Evolutionary conservation across 2,888 invertebrate genomes (phyloP).

Genomic region (Eucera pruinosa): DNA sequence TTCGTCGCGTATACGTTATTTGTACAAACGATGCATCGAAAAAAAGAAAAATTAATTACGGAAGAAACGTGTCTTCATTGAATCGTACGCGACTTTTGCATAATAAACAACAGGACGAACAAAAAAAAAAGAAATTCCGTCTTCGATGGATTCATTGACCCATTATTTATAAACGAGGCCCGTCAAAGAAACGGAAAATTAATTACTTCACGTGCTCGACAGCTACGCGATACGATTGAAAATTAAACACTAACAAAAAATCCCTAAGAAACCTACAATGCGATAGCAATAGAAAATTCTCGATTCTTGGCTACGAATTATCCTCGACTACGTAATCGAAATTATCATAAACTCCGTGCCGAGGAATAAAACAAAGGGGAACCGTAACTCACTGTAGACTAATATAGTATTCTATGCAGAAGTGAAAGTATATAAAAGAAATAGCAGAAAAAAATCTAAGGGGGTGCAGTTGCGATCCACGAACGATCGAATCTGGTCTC

Average conservation of each 20-base stretch:
- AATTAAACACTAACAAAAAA: background rate
- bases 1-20: too few species aligned
- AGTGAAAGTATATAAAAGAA: constrained; percentile 8
- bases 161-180: background rate
- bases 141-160: too few species aligned
- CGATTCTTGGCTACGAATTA: too few species aligned
- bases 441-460: constrained; percentile 33
- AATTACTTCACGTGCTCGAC: background rate
- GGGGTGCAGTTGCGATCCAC: background rate
- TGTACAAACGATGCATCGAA: too few species aligned
- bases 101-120: too few species aligned
- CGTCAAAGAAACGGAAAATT: background rate
- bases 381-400: background rate
- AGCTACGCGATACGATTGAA: background rate
- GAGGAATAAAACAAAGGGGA: background rate
- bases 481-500: background rate
- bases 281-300: background rate
- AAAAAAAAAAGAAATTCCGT: too few species aligned
- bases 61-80: too few species aligned
- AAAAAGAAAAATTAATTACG: too few species aligned
- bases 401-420: background rate
- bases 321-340: background rate
- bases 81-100: too few species aligned
- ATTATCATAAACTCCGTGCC: background rate
- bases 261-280: constrained; percentile 1